Evolutionary conservation across 35 echinoderm and acorn worm species (phyloP), one percentile per base, ranked within the genome.

Genomic region (Ptychodera flava): DNA sequence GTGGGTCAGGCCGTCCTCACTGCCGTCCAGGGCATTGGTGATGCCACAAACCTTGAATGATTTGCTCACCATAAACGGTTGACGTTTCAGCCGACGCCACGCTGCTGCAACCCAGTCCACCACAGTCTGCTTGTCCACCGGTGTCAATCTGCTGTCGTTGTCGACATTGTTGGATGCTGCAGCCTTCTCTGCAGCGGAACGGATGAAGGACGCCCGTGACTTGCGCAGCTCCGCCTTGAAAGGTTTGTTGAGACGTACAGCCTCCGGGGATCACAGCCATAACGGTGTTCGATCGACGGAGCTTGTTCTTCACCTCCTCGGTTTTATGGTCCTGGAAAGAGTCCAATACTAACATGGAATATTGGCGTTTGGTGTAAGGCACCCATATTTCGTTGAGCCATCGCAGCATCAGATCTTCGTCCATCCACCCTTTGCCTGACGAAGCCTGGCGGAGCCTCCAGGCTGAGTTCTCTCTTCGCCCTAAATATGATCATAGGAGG

Each of bases 201-300:
- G 6, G 6, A 64, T 64, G 6, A 6, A 64, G 6, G 6, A 6
- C 6, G 6, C 45, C 45, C 45, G 22, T 12, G 6, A 12, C 6
- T 64, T 22, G 22, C 45, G 45, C 6, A 64, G 6, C 6, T 6
- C 6, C 45, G 45, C 75, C 33, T 90, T 90, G 33, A 90, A 85
- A 14, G 89, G 89, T 0, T 79, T 64, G 76, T 90, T 90, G 82
- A 82, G 80, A 36, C 1, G 89, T 90, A 28, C 82, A 85, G 0
- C 89, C 82, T 16, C 84, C 89, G 12, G 89, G 89, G 31, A 90
- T 90, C 28, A 90, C 83, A 0, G 82, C 89, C n/a, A 90, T 35
- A 36, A 85, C 83, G 28, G 31, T 85, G 28, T 90, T 80, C 30
- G 1, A 33, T 0, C 0, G 30, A 28, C 36, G 29, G 0, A 90